These are phyloP conservation scores for Whitmania pigra DNA, from an alignment of 1,140 invertebrate species.

Conservation along the genomic window DNA sequence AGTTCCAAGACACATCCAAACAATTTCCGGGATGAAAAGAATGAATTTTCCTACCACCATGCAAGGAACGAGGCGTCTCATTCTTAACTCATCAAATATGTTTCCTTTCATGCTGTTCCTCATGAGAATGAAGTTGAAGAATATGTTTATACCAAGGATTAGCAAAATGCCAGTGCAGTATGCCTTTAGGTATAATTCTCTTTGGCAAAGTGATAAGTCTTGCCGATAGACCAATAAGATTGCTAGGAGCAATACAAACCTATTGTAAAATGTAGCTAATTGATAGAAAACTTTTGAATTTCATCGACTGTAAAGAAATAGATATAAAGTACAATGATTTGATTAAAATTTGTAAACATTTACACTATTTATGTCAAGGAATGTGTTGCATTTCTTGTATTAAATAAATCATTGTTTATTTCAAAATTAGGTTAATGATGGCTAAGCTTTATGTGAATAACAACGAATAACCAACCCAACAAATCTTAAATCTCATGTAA, in stretches of 20 bases:
- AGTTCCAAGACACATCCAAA: not conserved
- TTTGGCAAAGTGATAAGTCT: not conserved
- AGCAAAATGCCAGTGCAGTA: not conserved
- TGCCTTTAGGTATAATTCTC: not conserved
- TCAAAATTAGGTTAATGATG: too few relatives aligned
- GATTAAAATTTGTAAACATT: too few relatives aligned
- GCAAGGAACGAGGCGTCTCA: not conserved
- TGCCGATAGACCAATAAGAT: not conserved
- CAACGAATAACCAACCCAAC: too few relatives aligned
- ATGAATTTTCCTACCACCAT: not conserved
- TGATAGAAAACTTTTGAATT: too few relatives aligned
- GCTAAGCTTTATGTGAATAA: too few relatives aligned
- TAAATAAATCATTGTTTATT: too few relatives aligned
- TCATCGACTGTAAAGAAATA: too few relatives aligned
- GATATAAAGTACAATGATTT: too few relatives aligned
- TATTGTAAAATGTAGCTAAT: not conserved
- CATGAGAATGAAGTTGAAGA: constrained; percentile 3
- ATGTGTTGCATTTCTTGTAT: too few relatives aligned
- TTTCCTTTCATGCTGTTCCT: constrained; percentile 4
- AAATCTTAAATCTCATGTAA: too few relatives aligned
- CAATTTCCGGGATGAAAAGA: not conserved
- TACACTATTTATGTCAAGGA: too few relatives aligned
- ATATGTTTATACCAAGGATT: not conserved
- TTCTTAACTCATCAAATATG: not conserved
- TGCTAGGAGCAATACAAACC: constrained; percentile 7